Base-by-base conservation (phyloP, 2,113 vertebrate species). In the Hiodon tergisus region DNA sequence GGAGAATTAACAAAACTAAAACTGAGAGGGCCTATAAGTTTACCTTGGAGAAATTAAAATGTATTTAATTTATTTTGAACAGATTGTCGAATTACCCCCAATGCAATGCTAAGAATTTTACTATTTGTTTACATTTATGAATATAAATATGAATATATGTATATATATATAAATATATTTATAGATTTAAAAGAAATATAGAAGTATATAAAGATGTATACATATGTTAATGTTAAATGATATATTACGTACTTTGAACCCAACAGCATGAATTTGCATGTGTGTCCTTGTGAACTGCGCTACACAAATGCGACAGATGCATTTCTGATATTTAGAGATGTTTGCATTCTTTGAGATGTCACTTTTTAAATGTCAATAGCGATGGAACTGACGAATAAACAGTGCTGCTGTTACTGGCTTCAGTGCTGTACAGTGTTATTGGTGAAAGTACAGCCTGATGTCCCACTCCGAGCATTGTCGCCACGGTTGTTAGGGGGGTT, bases 371-470 rank as follows among this genome's bases (percentile, higher is more conserved):
- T 87, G 79, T 90, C 92, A 83, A 86, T 89, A 87, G 85, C 89
- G 86, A 88, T 88, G 81, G 86, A 90, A 82, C 52, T 54, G 71
- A 78, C 76, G 57, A 83, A 83, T 60, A 77, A 88, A 92, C 92
- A 92, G 89, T 92, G 90, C 90, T 92, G 89, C 91, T 92, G 86
- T 93, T 90, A 90, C 89, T 91, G 87, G 89, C 89, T 90, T 85
- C 91, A 93, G 92, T 91, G 90, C 90, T 90, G 87, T 91, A 89
- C 87, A 89, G 87, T 88, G 89, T 91, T 89, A 89, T 87, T 91
- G 90, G 90, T 89, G 91, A 89, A 92, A 48, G 87, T 91, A 90
- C 91, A 89, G 90, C 90, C 87, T 77, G 86, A 89, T 88, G 90
- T 53, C 86, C 88, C 88, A 86, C 87, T 86, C 53, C 92, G 92